A percentile compares a stretch with the other conserved stretches of the same genome.
Evolutionary conservation across 2,888 invertebrate species (phyloP).

Genomic region (Drosophila recens): DNA sequence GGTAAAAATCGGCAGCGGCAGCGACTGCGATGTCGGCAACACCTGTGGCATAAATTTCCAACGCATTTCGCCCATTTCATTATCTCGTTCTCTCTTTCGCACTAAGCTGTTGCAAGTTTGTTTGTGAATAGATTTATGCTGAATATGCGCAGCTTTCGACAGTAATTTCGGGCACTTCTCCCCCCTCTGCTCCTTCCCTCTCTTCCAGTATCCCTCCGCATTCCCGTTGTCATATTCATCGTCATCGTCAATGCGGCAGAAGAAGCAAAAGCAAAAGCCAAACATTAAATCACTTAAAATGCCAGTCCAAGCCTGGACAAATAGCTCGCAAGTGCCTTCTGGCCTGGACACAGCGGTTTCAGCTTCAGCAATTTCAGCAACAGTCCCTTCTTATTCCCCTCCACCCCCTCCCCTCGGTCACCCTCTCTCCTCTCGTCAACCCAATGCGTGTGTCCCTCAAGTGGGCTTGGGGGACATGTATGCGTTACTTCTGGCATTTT

Average conservation of each 20-base stretch:
- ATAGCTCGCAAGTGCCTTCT: slow-evolving; percentile 47
- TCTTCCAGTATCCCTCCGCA: background rate
- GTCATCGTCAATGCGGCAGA: slow-evolving; percentile 50
- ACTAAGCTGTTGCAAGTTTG: slow-evolving; percentile 29
- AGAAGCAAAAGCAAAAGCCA: slow-evolving; percentile 75
- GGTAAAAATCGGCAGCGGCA: slow-evolving; percentile 42
- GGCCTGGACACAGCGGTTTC: slow-evolving; percentile 25
- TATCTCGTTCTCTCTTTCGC: background rate
- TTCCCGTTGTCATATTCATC: slow-evolving; percentile 32
- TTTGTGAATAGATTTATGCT: slow-evolving; percentile 71
- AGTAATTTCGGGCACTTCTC: slow-evolving; percentile 49
- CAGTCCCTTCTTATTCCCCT: background rate
- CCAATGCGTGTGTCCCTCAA: slow-evolving; percentile 17
- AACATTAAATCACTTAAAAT: slow-evolving; percentile 81
- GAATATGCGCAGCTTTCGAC: slow-evolving; percentile 73
- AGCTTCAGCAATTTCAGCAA: slow-evolving; percentile 20
- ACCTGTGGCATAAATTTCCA: slow-evolving; percentile 72
- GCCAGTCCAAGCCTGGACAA: slow-evolving; percentile 74
- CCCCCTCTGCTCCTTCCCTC: background rate
- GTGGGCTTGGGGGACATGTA: slow-evolving; percentile 27
- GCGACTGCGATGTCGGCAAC: slow-evolving; percentile 38
- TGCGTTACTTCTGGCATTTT: slow-evolving; percentile 41
- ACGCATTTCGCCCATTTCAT: background rate
- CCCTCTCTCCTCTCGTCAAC: background rate
- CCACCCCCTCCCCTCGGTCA: background rate